These are phyloP conservation scores for Sebastes steindachneri DNA, from an alignment of 2,797 vertebrate species.

Conservation along the genomic window DNA sequence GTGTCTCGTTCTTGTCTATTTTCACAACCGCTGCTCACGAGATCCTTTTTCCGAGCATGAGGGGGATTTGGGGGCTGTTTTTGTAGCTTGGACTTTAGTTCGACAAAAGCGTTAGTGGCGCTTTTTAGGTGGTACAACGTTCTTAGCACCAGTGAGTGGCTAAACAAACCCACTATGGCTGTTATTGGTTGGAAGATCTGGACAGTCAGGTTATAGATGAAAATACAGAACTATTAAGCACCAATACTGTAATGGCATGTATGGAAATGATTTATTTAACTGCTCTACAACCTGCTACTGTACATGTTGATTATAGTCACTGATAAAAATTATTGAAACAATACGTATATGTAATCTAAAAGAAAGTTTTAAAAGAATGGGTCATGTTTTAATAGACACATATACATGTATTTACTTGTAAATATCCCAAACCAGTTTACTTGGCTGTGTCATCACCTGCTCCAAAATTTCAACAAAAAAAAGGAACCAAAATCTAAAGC, in stretches of 20 bases:
- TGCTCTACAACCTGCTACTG: neutral
- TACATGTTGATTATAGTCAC: neutral
- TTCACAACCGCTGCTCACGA: conserved; percentile 34
- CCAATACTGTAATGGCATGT: neutral
- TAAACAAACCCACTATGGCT: neutral
- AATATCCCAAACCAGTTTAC: neutral
- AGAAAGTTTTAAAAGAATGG: neutral
- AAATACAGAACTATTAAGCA: neutral
- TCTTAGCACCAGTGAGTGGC: neutral
- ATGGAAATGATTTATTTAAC: neutral
- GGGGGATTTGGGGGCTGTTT: conserved; percentile 25
- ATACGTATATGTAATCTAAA: neutral
- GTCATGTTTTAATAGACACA: neutral
- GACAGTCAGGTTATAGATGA: neutral
- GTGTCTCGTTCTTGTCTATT: conserved; percentile 38
- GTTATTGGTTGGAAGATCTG: neutral
- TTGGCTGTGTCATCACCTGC: neutral
- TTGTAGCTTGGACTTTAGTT: conserved; percentile 1
- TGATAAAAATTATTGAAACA: neutral
- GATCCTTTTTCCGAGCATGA: conserved; percentile 30
- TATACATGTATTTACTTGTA: neutral
- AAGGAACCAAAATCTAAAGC: neutral
- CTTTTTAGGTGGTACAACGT: neutral
- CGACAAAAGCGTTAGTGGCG: neutral
- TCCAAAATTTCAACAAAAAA: neutral